Conservation (phyloP, 2,797 vertebrate genomes). For the Synanceia verrucosa region DNA sequence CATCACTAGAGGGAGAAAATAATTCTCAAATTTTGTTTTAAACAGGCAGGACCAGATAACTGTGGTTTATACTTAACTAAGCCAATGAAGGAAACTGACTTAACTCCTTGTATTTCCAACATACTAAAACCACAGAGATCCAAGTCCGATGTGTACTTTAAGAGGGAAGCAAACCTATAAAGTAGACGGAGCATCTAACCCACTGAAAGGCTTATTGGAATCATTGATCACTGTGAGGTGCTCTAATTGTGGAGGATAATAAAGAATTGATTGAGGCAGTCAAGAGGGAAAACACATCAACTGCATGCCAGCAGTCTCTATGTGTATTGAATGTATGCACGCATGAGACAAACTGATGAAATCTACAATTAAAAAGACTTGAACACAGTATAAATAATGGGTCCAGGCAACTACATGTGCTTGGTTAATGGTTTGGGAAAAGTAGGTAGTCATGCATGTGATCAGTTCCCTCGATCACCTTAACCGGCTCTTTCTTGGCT, state of each 20-base stretch:
- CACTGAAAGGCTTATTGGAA: conserved; percentile 49
- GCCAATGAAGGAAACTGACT: not conserved
- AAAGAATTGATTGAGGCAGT: conserved; percentile 74
- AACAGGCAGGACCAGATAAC: not conserved
- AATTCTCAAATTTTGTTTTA: not conserved
- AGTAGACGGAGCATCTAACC: conserved; percentile 4
- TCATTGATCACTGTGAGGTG: conserved; percentile 64
- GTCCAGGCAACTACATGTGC: not conserved
- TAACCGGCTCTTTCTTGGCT: too few species aligned
- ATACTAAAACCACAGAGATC: not conserved
- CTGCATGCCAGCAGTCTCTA: conserved; percentile 25
- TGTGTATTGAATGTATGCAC: conserved; percentile 10
- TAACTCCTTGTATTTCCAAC: not conserved
- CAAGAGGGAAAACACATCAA: conserved; percentile 64
- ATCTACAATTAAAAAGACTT: not conserved
- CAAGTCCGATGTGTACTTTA: conserved; percentile 23
- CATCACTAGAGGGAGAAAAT: not conserved
- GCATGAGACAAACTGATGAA: conserved; percentile 15
- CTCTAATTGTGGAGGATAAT: conserved; percentile 72
- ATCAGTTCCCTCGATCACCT: too few species aligned
- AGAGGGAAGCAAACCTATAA: conserved; percentile 15
- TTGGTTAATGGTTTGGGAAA: not conserved
- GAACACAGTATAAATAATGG: not conserved
- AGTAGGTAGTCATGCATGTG: not conserved
- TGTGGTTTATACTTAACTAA: not conserved